Evolutionary conservation across 2,888 invertebrate genomes (phyloP).

Genomic region (Pyrrhosoma nymphula): DNA sequence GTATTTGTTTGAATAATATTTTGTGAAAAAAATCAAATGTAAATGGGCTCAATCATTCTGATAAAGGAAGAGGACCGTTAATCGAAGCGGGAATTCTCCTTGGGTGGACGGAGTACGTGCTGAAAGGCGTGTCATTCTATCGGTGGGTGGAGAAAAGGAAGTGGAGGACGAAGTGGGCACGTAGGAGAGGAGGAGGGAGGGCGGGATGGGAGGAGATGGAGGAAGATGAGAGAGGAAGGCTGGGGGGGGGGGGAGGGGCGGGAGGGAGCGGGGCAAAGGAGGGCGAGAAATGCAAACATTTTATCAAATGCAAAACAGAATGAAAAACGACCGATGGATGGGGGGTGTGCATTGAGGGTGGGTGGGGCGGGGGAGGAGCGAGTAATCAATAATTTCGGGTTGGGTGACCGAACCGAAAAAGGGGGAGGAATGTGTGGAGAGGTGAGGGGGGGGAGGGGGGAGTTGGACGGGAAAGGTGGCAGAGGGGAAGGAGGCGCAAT

Average conservation of each 20-base stretch:
- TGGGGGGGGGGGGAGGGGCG: not conserved
- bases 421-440: not conserved
- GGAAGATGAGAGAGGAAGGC: not conserved
- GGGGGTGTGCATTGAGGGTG: not conserved
- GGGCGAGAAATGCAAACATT: conserved; percentile 61
- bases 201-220: not conserved
- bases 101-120: not conserved
- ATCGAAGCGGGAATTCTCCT: not conserved
- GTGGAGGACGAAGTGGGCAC: not conserved
- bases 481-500: not conserved
- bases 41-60: too few relatives aligned
- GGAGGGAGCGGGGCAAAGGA: not conserved
- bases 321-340: not conserved
- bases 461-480: not conserved
- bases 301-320: conserved; percentile 64
- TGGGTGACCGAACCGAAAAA: not conserved
- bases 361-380: not conserved
- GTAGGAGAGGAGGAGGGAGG: not conserved
- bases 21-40: too few relatives aligned
- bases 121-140: not conserved
- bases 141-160: not conserved
- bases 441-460: not conserved
- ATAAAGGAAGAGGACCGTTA: too few relatives aligned
- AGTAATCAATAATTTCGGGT: conserved; percentile 28
- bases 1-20: too few relatives aligned